Percentiles rank a stretch among this genome's conserved stretches.
These are phyloP conservation scores for Lemur catta DNA, from an alignment of 2,797 vertebrate species.

Conservation along the genomic window DNA sequence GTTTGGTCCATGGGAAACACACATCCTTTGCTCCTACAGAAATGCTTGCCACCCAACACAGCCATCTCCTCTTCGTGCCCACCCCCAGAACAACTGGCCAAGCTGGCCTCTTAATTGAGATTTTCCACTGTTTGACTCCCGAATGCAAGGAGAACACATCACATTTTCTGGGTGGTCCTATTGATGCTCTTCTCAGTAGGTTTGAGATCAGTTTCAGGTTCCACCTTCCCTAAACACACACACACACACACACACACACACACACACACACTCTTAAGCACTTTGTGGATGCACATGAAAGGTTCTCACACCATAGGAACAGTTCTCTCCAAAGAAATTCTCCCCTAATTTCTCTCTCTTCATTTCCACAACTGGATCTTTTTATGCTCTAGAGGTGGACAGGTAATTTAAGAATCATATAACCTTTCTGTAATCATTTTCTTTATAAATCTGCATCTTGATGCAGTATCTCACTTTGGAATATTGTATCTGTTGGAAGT, in stretches of 20 bases:
- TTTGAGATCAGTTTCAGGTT: background rate
- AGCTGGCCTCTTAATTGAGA: background rate
- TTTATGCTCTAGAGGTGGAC: background rate
- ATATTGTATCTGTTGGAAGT: background rate
- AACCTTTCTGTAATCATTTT: background rate
- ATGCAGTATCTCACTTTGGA: background rate
- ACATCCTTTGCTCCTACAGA: background rate
- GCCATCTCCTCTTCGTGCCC: background rate
- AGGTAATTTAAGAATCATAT: background rate
- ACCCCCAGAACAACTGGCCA: background rate
- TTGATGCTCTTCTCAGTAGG: background rate
- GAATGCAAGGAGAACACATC: background rate
- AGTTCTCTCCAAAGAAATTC: background rate
- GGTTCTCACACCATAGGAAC: background rate
- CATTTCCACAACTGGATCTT: background rate
- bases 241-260: background rate
- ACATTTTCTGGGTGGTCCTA: background rate
- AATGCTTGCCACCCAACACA: background rate
- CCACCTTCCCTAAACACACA: background rate
- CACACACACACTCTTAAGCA: background rate
- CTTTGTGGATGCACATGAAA: background rate
- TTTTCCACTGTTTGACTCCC: background rate
- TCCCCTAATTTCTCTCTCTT: background rate
- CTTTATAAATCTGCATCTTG: background rate
- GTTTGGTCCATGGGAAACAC: background rate